Percentiles rank a stretch among this genome's conserved stretches.
These are phyloP conservation scores for Ranitomeya variabilis DNA, from an alignment of 2,113 vertebrate species.

Conservation along the genomic window DNA sequence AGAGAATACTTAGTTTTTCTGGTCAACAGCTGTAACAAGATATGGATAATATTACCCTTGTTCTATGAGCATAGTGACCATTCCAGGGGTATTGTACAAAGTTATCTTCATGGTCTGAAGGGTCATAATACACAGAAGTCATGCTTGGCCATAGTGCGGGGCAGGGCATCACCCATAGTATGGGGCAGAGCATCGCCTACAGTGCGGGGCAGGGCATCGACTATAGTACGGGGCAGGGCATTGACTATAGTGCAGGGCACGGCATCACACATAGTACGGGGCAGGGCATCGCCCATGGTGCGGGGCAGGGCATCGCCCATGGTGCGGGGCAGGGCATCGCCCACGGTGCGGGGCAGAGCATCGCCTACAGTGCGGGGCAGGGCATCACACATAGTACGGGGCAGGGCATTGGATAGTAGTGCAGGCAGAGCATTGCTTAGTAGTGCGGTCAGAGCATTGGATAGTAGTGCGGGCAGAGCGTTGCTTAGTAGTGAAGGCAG, in stretches of 20 bases:
- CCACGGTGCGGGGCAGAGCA: too few relatives aligned
- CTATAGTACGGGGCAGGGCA: background rate
- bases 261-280: background rate
- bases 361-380: too few relatives aligned
- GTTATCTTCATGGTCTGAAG: background rate
- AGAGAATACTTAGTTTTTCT: background rate
- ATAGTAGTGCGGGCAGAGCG: too few relatives aligned
- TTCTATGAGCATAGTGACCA: background rate
- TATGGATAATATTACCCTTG: background rate
- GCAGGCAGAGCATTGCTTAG: too few relatives aligned
- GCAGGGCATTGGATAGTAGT: too few relatives aligned
- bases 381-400: too few relatives aligned
- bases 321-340: too few relatives aligned
- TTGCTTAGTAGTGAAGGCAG: too few relatives aligned
- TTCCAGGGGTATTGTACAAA: background rate
- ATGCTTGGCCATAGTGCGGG: background rate
- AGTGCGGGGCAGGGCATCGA: background rate
- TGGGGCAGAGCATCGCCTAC: background rate
- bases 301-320: too few relatives aligned
- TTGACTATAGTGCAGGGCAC: background rate
- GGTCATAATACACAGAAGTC: background rate
- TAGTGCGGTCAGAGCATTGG: too few relatives aligned
- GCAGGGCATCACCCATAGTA: background rate
- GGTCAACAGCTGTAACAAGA: background rate
- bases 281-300: too few relatives aligned